phyloP scores from a whole-genome alignment of 2,113 vertebrate species.

The Dissostichus mawsoni region DNA sequence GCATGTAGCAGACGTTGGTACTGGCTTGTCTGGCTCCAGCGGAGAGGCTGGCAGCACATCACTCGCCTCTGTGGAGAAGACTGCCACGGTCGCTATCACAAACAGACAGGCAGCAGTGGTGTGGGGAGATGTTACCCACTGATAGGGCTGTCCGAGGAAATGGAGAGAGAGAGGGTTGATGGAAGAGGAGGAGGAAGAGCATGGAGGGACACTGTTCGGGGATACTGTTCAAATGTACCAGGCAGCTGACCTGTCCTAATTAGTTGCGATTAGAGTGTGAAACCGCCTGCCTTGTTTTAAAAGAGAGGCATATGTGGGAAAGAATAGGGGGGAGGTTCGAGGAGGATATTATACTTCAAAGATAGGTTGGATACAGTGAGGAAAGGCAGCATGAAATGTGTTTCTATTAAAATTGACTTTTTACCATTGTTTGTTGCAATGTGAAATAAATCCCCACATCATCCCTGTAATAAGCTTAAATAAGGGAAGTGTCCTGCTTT shows the following conservation, averaged over 20 bases:
- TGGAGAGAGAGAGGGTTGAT: constrained; percentile 36
- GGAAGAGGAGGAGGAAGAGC: constrained; percentile 27
- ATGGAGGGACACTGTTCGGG: constrained; percentile 22
- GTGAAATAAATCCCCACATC: constrained; percentile 55
- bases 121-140: constrained; percentile 72
- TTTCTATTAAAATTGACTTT: constrained; percentile 50
- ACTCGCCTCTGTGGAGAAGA: constrained; percentile 70
- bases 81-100: constrained; percentile 60
- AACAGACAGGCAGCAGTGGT: constrained; percentile 71
- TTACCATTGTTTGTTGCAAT: constrained; percentile 55
- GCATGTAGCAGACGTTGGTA: constrained; percentile 66
- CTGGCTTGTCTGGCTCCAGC: constrained; percentile 64
- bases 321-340: neutral
- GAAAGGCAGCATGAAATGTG: constrained; percentile 46
- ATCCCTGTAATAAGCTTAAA: constrained; percentile 46
- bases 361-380: constrained; percentile 39
- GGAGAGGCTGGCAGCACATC: constrained; percentile 67
- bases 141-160: constrained; percentile 68
- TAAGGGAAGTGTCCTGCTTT: constrained; percentile 53
- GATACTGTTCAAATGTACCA: constrained; percentile 75
- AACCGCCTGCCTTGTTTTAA: constrained; percentile 71
- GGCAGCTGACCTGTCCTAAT: constrained; percentile 76
- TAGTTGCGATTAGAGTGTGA: constrained; percentile 75
- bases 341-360: constrained; percentile 54
- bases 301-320: constrained; percentile 46